Base-by-base conservation (phyloP, 2,797 vertebrate genomes). In the Acanthurus lineatus region DNA sequence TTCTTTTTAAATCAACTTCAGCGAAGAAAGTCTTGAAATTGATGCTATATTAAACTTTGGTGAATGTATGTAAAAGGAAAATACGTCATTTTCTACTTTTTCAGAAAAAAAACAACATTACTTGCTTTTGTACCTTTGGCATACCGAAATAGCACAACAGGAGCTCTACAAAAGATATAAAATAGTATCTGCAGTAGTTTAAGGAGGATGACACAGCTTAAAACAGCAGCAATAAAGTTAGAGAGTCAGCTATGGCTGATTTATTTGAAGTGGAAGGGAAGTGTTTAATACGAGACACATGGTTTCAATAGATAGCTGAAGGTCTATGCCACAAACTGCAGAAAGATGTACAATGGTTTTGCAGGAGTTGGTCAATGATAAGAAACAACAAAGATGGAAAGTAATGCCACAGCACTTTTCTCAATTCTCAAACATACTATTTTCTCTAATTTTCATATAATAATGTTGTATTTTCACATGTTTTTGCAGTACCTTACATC, bases 231-330 rank as follows among this genome's bases (percentile, higher is more conserved):
- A 94, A 95, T 94, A 94, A 95, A 95, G 91, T 92, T 86, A 82
- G 82, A 93, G 93, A 85, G 90, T 94, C 94, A 93, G 91, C 90
- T 88, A 91, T 42, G 90, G 90, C 88, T 95, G 95, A 95, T 96
- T 95, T 95, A 96, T 96, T 94, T 94, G 89, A 95, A 95, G 94
- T 93, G 90, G 90, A 95, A 88, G 91, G 95, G 95, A 96, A 95
- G 92, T 94, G 91, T 95, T 95, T 95, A 95, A 96, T 95, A 95
- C 59, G 87, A 89, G 87, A 91, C 95, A 95, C 83, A 92, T 96
- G 95, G 91, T 95, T 95, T 91, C 92, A 95, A 96, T 95, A 93
- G 95, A 95, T 94, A 94, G 87, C 85, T 83, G 76, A 93, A 86
- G 89, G 86, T 91, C 81, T 62, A 88, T 80, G 84, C 87, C 77